Conservation (phyloP, 1,140 invertebrate species). For the Antheraea pernyi region DNA sequence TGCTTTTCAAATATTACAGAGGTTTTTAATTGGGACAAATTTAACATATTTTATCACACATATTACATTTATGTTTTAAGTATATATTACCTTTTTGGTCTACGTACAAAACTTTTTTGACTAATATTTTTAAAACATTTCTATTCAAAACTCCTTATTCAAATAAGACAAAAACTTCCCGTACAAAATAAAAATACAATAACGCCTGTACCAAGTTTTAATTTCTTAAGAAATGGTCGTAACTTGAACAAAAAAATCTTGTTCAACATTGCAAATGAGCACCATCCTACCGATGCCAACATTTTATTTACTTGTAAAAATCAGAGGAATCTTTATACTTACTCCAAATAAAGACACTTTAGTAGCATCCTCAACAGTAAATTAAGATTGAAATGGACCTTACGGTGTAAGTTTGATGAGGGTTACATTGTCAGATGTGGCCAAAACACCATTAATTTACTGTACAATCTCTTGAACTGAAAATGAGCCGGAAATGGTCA, state of each 20-base stretch:
- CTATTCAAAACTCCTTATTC: background rate
- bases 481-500: constrained; percentile 13
- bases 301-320: constrained; percentile 36
- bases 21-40: too few relatives aligned
- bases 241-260: background rate
- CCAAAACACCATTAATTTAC: constrained; percentile 47
- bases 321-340: constrained; percentile 31
- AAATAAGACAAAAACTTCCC: background rate
- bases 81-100: too few relatives aligned
- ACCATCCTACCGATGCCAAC: background rate
- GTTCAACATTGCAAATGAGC: background rate
- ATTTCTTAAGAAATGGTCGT: background rate
- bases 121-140: background rate
- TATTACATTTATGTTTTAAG: too few relatives aligned
- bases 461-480: constrained; percentile 24
- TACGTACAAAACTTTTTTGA: too few relatives aligned
- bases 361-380: constrained; percentile 38
- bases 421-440: constrained; percentile 46
- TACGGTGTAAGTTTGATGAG: constrained; percentile 42
- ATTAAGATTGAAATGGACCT: constrained; percentile 37
- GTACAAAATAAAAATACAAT: background rate
- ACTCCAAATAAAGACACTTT: constrained; percentile 47
- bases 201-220: background rate
- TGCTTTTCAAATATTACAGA: too few relatives aligned
- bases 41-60: too few relatives aligned